Evolutionary conservation across 2,888 invertebrate species (phyloP).

Genomic region (Octodonta nipae): DNA sequence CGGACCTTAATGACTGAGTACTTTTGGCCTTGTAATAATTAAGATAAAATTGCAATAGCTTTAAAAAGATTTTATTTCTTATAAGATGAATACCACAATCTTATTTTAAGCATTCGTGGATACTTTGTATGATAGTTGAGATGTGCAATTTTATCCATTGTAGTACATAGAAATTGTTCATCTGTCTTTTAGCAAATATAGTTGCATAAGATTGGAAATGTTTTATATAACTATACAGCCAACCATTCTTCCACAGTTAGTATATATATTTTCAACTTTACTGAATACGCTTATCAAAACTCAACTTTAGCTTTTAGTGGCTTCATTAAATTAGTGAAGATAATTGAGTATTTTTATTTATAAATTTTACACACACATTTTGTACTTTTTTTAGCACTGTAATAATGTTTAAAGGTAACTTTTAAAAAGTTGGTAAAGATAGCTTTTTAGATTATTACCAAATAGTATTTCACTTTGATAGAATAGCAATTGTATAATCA

Average conservation of each 20-base stretch:
- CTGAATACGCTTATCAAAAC: slow-evolving; percentile 5
- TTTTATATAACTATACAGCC: too few relatives aligned
- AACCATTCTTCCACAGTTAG: not conserved
- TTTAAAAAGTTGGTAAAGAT: slow-evolving; percentile 9
- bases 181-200: too few relatives aligned
- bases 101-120: too few relatives aligned
- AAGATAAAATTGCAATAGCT: slow-evolving; percentile 1
- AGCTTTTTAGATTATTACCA: too few relatives aligned
- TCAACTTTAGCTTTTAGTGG: slow-evolving; percentile 4
- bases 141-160: too few relatives aligned
- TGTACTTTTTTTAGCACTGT: too few relatives aligned
- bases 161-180: too few relatives aligned
- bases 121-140: not conserved
- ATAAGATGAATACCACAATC: not conserved
- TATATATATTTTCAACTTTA: not conserved
- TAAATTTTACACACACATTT: too few relatives aligned
- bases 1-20: slow-evolving; percentile 3
- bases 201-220: too few relatives aligned
- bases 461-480: not conserved
- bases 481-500: too few relatives aligned
- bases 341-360: slow-evolving; percentile 5
- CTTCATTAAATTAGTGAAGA: slow-evolving; percentile 1
- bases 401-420: slow-evolving; percentile 7
- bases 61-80: not conserved
- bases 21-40: slow-evolving; percentile 2